These are phyloP conservation scores for Paelopatides confundens DNA, from an alignment of 53 echinoderm and acorn worm genomes.

Conservation along the genomic window DNA sequence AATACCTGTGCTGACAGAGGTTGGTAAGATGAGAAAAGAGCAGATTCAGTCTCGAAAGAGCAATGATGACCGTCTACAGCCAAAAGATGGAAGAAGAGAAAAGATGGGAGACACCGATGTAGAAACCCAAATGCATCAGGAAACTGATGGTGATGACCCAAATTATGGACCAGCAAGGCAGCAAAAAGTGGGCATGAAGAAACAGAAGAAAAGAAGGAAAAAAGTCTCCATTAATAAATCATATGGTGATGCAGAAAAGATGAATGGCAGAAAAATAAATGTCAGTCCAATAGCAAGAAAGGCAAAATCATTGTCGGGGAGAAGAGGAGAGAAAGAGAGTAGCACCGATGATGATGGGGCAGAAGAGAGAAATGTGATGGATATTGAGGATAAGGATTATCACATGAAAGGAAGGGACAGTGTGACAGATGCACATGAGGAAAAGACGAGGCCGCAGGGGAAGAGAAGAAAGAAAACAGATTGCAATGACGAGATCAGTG, in stretches of 20 bases:
- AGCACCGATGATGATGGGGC: not conserved
- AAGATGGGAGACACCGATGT: not conserved
- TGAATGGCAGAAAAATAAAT: not conserved
- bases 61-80: not conserved
- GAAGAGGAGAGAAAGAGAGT: not conserved
- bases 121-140: not conserved
- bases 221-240: no score
- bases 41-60: not conserved
- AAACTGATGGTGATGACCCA: no score
- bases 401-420: constrained; percentile 4
- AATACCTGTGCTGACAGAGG: not conserved
- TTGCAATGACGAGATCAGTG: not conserved
- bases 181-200: no score
- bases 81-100: not conserved
- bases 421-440: not conserved
- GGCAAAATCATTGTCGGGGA: not conserved
- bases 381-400: no score
- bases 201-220: no score
- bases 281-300: not conserved
- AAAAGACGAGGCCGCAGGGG: not conserved
- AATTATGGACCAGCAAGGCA: no score
- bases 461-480: not conserved
- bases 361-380: not conserved
- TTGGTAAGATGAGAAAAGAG: not conserved
- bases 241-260: no score